Evolutionary conservation across 1,140 invertebrate species (phyloP).

Genomic region (Dendroctonus valens): DNA sequence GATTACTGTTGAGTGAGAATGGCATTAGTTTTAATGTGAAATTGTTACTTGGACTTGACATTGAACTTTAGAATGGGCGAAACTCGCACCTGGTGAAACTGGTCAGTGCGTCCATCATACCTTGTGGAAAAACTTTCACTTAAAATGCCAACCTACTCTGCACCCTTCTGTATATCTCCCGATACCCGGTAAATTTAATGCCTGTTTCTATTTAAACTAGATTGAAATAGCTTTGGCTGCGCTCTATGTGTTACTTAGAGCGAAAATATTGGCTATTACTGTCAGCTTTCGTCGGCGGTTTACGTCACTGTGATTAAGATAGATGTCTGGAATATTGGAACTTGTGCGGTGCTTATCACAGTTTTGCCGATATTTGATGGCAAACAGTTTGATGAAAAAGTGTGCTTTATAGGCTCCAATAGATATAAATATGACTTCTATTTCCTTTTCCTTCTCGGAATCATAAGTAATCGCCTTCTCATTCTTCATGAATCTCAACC

Average conservation of each 20-base stretch:
- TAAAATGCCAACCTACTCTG: constrained; percentile 18
- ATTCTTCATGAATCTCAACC: no score
- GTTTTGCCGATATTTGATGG: no score
- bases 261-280: constrained; percentile 35
- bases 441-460: no score
- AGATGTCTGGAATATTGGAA: constrained; percentile 21
- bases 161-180: constrained; percentile 8
- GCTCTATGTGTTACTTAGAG: constrained; percentile 33
- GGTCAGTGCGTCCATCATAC: no score
- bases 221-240: constrained; percentile 26
- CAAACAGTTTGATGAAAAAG: no score
- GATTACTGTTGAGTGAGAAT: no score
- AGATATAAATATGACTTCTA: no score
- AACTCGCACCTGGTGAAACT: not conserved
- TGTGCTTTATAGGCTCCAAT: no score
- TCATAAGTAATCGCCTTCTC: no score
- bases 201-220: constrained; percentile 34
- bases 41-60: no score
- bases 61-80: not conserved
- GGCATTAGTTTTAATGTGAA: no score
- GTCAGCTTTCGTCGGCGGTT: constrained; percentile 28
- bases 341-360: no score
- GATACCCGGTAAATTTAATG: constrained; percentile 25
- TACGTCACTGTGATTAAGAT: constrained; percentile 33
- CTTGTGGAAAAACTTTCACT: constrained; percentile 22